phyloP scores from a whole-genome alignment of 2,113 vertebrate species.

The Otis tarda region DNA sequence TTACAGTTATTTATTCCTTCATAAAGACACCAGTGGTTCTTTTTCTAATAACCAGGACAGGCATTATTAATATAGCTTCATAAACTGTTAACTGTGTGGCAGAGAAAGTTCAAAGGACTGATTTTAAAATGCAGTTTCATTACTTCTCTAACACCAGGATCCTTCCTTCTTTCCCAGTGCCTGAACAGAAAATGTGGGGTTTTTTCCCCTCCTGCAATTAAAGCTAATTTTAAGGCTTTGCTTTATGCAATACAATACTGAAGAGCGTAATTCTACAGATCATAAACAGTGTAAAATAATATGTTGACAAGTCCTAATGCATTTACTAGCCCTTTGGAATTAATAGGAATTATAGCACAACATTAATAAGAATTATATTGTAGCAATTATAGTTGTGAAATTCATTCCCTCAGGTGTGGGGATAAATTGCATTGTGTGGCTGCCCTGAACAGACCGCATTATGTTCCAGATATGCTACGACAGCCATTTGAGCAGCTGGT shows the following conservation, averaged over 20 bases:
- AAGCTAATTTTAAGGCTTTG: slow-evolving; percentile 66
- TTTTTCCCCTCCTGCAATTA: neutral
- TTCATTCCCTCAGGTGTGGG: slow-evolving; percentile 80
- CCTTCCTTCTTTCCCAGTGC: neutral
- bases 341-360: slow-evolving; percentile 82
- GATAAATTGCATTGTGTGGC: slow-evolving; percentile 73
- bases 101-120: slow-evolving; percentile 34
- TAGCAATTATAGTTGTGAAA: slow-evolving; percentile 80
- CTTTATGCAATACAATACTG: slow-evolving; percentile 69
- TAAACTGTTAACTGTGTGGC: neutral
- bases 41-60: slow-evolving; percentile 27
- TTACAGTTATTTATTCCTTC: slow-evolving; percentile 3
- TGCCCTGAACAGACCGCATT: slow-evolving; percentile 54
- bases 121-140: slow-evolving; percentile 38
- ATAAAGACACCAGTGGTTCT: neutral
- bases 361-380: slow-evolving; percentile 83
- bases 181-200: neutral
- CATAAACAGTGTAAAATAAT: slow-evolving; percentile 85
- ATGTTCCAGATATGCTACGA: slow-evolving; percentile 55
- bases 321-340: slow-evolving; percentile 83
- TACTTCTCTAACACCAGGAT: slow-evolving; percentile 37
- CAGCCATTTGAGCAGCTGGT: slow-evolving; percentile 73
- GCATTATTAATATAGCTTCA: slow-evolving; percentile 24
- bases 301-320: slow-evolving; percentile 85
- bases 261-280: slow-evolving; percentile 81